These are phyloP conservation scores for Cliona cf. orientalis DNA, from an alignment of 37 sponge, comb jelly and placozoan genomes.

Conservation along the genomic window DNA sequence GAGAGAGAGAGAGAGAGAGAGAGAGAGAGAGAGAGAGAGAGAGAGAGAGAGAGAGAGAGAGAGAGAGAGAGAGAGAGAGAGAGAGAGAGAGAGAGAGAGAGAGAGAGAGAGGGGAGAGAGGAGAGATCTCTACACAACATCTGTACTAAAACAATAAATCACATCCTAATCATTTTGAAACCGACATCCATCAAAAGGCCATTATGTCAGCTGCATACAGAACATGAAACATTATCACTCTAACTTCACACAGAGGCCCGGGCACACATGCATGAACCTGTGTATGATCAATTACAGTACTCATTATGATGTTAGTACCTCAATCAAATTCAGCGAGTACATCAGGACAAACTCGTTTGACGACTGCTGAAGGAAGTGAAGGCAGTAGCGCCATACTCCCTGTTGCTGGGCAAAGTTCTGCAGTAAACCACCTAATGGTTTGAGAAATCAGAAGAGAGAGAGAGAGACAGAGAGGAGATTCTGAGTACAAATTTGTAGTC, in stretches of 20 bases:
- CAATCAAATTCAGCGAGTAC: conserved; percentile 83
- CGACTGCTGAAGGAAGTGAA: conserved; percentile 76
- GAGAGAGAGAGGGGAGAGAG: neutral
- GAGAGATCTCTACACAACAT: too few relatives aligned
- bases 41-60: neutral
- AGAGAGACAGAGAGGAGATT: neutral
- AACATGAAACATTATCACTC: too few relatives aligned
- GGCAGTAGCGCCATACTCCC: conserved; percentile 69
- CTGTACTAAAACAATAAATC: too few relatives aligned
- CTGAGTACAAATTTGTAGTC: neutral
- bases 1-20: neutral
- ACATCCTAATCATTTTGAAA: too few relatives aligned
- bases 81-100: neutral
- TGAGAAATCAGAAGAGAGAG: conserved; percentile 14
- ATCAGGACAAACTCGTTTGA: conserved; percentile 71
- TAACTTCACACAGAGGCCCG: too few relatives aligned
- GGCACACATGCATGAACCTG: neutral
- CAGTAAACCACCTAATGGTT: conserved; percentile 70
- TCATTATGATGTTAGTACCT: conserved; percentile 58
- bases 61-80: neutral
- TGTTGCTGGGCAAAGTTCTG: conserved; percentile 64
- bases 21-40: neutral
- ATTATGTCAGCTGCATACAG: too few relatives aligned
- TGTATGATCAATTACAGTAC: neutral
- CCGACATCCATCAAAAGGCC: too few relatives aligned